Evolutionary conservation across 2,113 vertebrate species (phyloP).

Genomic region (Albula glossodonta): DNA sequence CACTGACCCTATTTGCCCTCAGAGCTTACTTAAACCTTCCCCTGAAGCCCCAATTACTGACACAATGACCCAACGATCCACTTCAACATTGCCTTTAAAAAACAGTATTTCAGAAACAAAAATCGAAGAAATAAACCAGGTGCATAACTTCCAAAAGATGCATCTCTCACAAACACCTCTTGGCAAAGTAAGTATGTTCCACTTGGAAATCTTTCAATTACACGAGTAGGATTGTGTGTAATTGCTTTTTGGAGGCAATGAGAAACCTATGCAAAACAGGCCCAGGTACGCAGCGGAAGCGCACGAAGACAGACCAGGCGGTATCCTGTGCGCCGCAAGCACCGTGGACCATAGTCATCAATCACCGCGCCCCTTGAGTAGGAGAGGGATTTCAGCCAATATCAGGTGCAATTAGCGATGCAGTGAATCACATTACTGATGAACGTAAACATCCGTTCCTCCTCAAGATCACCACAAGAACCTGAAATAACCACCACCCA

Average conservation of each 20-base stretch:
- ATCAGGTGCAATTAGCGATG: background rate
- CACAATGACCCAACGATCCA: slow-evolving; percentile 26
- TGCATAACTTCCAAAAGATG: background rate
- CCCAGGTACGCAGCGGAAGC: background rate
- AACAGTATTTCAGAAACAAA: background rate
- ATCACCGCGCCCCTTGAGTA: background rate
- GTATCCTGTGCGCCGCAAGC: background rate
- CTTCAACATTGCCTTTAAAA: background rate
- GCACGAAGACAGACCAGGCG: background rate
- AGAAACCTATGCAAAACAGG: background rate
- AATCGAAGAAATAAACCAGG: background rate
- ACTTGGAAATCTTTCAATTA: too few relatives aligned
- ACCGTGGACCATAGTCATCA: background rate
- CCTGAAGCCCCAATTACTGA: background rate
- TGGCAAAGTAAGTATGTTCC: too few relatives aligned
- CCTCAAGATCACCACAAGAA: background rate
- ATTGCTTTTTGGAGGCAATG: background rate
- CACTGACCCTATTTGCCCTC: slow-evolving; percentile 11
- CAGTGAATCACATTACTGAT: background rate
- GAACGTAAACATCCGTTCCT: background rate
- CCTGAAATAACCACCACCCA: background rate
- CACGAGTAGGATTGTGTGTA: background rate
- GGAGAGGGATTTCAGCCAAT: background rate
- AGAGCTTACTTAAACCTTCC: slow-evolving; percentile 18
- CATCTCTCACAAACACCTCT: background rate